Evolutionary conservation across 2,113 vertebrate species (phyloP).

Genomic region (Larimichthys crocea): DNA sequence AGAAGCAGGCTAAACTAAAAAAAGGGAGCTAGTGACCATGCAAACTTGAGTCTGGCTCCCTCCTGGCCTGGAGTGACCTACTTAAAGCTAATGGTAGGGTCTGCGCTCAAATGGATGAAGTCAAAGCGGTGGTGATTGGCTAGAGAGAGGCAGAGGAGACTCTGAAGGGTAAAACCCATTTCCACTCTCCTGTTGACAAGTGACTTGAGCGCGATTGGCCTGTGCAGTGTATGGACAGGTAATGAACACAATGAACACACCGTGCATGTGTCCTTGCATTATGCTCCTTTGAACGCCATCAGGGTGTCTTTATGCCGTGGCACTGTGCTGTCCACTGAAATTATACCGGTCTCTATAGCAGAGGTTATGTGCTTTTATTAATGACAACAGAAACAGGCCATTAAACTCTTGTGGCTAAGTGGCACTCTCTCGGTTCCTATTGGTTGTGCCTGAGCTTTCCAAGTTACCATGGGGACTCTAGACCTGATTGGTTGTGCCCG

Average conservation of each 20-base stretch:
- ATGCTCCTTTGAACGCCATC: constrained; percentile 31
- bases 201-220: constrained; percentile 30
- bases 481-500: constrained; percentile 66
- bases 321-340: constrained; percentile 51
- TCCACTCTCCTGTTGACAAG: constrained; percentile 42
- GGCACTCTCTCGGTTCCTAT: constrained; percentile 56
- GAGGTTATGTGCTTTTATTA: constrained; percentile 77
- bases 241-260: constrained; percentile 34
- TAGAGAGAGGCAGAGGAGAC: constrained; percentile 62
- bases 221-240: constrained; percentile 28
- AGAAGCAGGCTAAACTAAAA: constrained; percentile 63
- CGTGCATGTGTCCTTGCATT: constrained; percentile 50
- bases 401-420: constrained; percentile 75
- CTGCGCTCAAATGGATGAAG: constrained; percentile 68
- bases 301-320: constrained; percentile 26
- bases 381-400: constrained; percentile 78
- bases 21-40: constrained; percentile 72
- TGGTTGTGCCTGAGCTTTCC: constrained; percentile 63
- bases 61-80: constrained; percentile 84
- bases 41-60: constrained; percentile 77
- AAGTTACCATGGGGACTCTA: constrained; percentile 80
- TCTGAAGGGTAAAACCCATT: constrained; percentile 62
- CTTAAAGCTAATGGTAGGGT: constrained; percentile 80
- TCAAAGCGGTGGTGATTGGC: constrained; percentile 68
- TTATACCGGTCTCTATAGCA: constrained; percentile 45